Conservation (phyloP, 2,888 invertebrate species). For the Caenorhabditis sulstoni region DNA sequence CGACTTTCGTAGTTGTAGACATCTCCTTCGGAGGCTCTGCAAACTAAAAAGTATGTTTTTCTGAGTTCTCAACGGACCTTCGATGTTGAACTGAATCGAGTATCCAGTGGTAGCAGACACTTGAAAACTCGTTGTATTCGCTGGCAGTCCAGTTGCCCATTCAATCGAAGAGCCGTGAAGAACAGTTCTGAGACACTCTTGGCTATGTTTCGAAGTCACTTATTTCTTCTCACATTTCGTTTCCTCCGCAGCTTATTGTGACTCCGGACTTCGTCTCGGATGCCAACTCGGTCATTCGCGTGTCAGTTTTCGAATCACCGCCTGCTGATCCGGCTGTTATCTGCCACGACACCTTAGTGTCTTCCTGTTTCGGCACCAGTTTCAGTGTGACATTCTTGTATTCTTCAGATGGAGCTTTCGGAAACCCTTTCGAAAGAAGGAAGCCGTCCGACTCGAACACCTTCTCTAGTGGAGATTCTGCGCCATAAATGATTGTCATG, state of each 20-base stretch:
- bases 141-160: not conserved
- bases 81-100: constrained; percentile 14
- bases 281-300: not conserved
- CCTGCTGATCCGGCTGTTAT: not conserved
- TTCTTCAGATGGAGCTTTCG: not conserved
- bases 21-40: not conserved
- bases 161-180: not conserved
- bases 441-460: constrained; percentile 9
- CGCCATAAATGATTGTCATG: not conserved
- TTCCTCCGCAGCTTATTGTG: not conserved
- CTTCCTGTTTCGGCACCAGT: not conserved
- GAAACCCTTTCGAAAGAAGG: constrained; percentile 7
- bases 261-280: not conserved
- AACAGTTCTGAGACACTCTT: not conserved
- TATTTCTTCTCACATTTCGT: not conserved
- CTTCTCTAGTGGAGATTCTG: not conserved
- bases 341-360: not conserved
- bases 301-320: not conserved
- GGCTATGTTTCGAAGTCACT: not conserved
- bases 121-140: not conserved
- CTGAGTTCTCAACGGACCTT: not conserved
- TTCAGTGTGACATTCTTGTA: not conserved
- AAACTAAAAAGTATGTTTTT: not conserved
- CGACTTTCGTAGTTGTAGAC: not conserved
- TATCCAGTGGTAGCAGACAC: not conserved